Percentiles rank a stretch among this genome's conserved stretches.
Evolutionary conservation across 1,140 invertebrate species (phyloP).

Genomic region (Drosophila dunni): DNA sequence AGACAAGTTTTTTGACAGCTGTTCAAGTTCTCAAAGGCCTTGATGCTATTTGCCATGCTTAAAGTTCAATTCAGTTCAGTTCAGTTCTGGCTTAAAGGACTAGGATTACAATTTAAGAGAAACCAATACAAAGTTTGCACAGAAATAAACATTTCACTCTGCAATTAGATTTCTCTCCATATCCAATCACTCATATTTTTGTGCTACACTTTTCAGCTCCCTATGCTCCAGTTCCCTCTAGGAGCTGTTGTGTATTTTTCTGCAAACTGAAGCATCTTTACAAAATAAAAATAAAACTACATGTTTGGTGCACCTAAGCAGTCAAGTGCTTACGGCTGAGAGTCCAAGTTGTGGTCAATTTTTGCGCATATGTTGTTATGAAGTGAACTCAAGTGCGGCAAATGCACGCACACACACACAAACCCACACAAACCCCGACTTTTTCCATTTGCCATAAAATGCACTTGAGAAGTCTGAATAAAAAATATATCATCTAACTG

Average conservation of each 20-base stretch:
- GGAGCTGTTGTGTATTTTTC: background rate
- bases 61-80: constrained; percentile 5
- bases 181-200: constrained; percentile 32
- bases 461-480: constrained; percentile 56
- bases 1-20: constrained; percentile 79
- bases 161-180: constrained; percentile 31
- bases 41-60: constrained; percentile 26
- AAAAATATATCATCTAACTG: constrained; percentile 50
- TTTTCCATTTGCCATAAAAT: constrained; percentile 65
- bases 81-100: constrained; percentile 9
- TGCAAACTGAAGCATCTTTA: background rate
- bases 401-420: constrained; percentile 32
- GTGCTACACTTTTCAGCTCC: background rate
- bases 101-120: background rate
- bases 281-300: background rate
- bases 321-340: constrained; percentile 33
- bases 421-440: constrained; percentile 32
- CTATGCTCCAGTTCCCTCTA: background rate
- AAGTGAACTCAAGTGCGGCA: constrained; percentile 67
- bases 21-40: constrained; percentile 68
- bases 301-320: constrained; percentile 21
- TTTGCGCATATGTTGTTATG: constrained; percentile 70
- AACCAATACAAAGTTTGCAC: background rate
- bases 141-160: constrained; percentile 14
- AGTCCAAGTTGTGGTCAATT: constrained; percentile 62